A percentile compares a stretch with the other conserved stretches of the same genome.
phyloP scores from a whole-genome alignment of 2,113 vertebrate genomes.

The Ondatra zibethicus region DNA sequence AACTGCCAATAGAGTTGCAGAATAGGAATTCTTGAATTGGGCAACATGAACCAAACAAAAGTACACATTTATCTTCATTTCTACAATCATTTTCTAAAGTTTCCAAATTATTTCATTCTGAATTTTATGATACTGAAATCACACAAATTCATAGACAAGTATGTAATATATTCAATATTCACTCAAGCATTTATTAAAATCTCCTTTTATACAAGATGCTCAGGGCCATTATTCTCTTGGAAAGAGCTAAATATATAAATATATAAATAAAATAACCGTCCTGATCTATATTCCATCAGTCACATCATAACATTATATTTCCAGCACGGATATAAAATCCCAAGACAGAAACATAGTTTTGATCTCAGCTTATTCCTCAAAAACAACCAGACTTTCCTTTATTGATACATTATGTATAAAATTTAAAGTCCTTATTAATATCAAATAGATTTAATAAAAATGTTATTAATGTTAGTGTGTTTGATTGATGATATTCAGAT shows the following conservation, averaged over 20 bases:
- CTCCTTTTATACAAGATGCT: slow-evolving; percentile 32
- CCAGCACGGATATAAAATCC: background rate
- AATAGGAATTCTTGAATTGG: background rate
- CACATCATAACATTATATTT: slow-evolving; percentile 33
- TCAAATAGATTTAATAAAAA: slow-evolving; percentile 66
- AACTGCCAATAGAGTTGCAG: background rate
- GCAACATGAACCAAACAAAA: slow-evolving; percentile 7
- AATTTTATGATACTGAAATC: slow-evolving; percentile 3
- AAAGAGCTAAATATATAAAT: background rate
- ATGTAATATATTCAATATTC: slow-evolving; percentile 40
- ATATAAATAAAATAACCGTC: background rate
- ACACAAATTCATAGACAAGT: background rate
- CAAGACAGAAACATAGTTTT: slow-evolving; percentile 52
- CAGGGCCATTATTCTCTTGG: background rate
- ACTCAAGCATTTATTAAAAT: slow-evolving; percentile 47
- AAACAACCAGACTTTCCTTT: slow-evolving; percentile 38
- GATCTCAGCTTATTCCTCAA: slow-evolving; percentile 52
- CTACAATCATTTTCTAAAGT: background rate
- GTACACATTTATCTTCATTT: slow-evolving; percentile 34
- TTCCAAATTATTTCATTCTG: slow-evolving; percentile 2
- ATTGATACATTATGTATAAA: slow-evolving; percentile 49
- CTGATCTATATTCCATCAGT: background rate
- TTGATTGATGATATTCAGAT: slow-evolving; percentile 42
- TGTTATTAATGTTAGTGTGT: slow-evolving; percentile 34
- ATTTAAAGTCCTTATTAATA: slow-evolving; percentile 44